Evolutionary conservation across 1,140 invertebrate species (phyloP).

Genomic region (Drosophila santomea): DNA sequence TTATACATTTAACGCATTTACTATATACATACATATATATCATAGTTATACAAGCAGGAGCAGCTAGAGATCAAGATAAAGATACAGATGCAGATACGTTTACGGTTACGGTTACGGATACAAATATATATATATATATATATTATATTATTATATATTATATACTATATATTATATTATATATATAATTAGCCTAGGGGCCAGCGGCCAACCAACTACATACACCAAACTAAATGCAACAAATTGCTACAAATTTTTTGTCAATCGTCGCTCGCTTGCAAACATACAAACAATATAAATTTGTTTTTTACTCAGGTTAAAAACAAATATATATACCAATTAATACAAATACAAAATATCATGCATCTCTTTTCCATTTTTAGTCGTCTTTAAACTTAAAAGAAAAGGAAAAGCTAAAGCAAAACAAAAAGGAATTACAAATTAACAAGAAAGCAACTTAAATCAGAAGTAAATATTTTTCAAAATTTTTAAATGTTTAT

Average conservation of each 20-base stretch:
- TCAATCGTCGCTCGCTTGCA: constrained; percentile 55
- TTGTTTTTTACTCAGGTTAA: constrained; percentile 26
- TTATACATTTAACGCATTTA: constrained; percentile 52
- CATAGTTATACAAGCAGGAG: constrained; percentile 48
- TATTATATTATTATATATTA: constrained; percentile 31
- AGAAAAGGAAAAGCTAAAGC: background rate
- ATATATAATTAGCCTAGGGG: constrained; percentile 61
- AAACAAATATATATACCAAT: constrained; percentile 19
- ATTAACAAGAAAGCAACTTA: constrained; percentile 23
- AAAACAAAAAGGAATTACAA: constrained; percentile 15
- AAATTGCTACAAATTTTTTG: constrained; percentile 81
- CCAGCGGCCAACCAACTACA: constrained; percentile 72
- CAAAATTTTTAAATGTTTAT: constrained; percentile 80
- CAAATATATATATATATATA: constrained; percentile 33
- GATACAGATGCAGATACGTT: constrained; percentile 27
- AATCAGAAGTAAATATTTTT: constrained; percentile 80
- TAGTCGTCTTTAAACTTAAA: constrained; percentile 41
- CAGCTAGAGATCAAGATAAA: constrained; percentile 21
- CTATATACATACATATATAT: constrained; percentile 44
- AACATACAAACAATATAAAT: constrained; percentile 23
- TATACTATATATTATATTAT: constrained; percentile 25
- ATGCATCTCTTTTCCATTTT: constrained; percentile 64
- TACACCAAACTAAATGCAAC: constrained; percentile 81
- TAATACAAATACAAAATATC: constrained; percentile 12
- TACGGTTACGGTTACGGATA: constrained; percentile 29